These are phyloP conservation scores for Sciurus vulgaris DNA, from an alignment of 2,797 vertebrate genomes.

Conservation along the genomic window DNA sequence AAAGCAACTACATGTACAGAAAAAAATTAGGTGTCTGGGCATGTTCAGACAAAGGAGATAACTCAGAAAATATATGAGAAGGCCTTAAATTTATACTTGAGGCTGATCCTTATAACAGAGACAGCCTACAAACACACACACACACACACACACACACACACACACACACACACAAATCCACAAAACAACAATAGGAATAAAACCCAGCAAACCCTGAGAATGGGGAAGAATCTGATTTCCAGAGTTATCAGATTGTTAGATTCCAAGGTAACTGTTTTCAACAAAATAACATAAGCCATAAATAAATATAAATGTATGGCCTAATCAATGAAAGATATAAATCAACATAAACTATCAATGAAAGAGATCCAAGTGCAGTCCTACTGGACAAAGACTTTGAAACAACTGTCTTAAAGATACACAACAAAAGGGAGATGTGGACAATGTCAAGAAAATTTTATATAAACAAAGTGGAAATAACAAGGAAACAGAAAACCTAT, in stretches of 20 bases:
- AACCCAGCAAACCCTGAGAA: neutral
- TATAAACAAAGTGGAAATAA: neutral
- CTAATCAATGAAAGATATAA: neutral
- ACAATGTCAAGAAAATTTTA: neutral
- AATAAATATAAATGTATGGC: neutral
- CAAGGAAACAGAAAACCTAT: neutral
- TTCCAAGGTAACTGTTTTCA: neutral
- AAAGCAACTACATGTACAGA: neutral
- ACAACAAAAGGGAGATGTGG: neutral
- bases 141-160: too few species aligned
- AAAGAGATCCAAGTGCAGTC: neutral
- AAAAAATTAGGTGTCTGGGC: too few species aligned
- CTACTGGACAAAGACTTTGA: neutral
- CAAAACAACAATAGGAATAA: neutral
- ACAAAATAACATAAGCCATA: neutral
- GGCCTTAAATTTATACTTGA: neutral
- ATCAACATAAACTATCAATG: neutral
- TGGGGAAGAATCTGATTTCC: neutral
- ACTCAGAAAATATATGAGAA: neutral
- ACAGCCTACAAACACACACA: neutral
- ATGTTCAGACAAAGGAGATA: neutral
- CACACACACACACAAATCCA: too few species aligned
- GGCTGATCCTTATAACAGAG: neutral
- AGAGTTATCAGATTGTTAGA: neutral
- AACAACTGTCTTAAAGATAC: neutral